Evolutionary conservation across 2,113 vertebrate genomes (phyloP), one percentile per base, ranked within the genome.

Genomic region (Elachura formosa): DNA sequence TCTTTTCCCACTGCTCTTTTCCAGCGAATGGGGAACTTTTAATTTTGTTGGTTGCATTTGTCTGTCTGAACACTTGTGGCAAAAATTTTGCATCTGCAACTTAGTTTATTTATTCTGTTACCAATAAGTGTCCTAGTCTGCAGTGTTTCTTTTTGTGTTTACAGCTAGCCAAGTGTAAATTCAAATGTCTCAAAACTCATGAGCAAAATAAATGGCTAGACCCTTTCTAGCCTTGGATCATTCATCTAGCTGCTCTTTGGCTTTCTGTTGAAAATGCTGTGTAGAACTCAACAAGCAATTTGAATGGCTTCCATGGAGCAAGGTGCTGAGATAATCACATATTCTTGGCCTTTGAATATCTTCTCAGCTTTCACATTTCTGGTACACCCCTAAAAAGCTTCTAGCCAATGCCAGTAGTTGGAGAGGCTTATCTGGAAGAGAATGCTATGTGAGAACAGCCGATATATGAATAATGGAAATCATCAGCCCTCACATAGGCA

Each of bases 391-490:
- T 76, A 28, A n/a, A 74, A 31, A 76, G 33, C 66, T 34, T 54
- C 1, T 24, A 22, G 28, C 10, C 78, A 33, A 34, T 22, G 26
- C 33, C 28, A 61, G 20, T n/a, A 48, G 20, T 6, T 64, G 13
- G 33, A 66, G 63, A 54, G 64, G 22, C 43, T 43, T 62, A 24
- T 18, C 8, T 66, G 21, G 16, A 13, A 54, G 23, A 49, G n/a
- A 82, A 55, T 41, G 12, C 22, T 62, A 1, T 2, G 2, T 59
- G 61, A 55, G 29, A 67, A 19, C 31, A 34, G 23, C 41, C 49
- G 34, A 1, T 24, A 7, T 0, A 2, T 45, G 2, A 12, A 1
- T 56, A 40, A 5, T 14, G 29, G 46, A 34, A 69, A 33, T 61
- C 5, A 20, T 59, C 18, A 52, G 28, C 38, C 23, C 22, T 80